These are phyloP conservation scores for Gymnoscelis rufifasciata DNA, from an alignment of 2,888 invertebrate genomes.

Conservation along the genomic window DNA sequence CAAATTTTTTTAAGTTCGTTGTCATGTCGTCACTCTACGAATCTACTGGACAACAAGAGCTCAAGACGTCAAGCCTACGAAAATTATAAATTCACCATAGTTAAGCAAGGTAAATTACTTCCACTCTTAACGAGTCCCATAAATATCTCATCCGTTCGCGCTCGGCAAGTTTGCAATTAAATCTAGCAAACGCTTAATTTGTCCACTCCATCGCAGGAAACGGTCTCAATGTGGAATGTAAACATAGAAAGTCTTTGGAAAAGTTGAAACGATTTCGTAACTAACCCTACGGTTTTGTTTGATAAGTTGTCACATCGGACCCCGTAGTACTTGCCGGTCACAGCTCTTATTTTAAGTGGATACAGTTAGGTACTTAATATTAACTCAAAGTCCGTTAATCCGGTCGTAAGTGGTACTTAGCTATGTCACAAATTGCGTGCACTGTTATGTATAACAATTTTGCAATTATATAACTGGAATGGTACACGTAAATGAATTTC, in stretches of 20 bases:
- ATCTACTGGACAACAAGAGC: no score
- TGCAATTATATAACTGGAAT: no score
- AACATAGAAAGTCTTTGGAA: slow-evolving; percentile 23
- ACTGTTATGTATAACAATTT: not conserved
- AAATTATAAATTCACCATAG: not conserved
- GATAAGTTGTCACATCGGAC: not conserved
- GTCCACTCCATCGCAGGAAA: slow-evolving; percentile 42
- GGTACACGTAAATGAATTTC: no score
- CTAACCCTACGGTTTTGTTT: not conserved
- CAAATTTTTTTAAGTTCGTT: no score
- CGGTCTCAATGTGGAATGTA: slow-evolving; percentile 29
- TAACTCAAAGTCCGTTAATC: not conserved
- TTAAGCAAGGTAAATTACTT: slow-evolving; percentile 20
- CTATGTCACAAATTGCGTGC: not conserved
- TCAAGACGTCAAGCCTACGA: no score
- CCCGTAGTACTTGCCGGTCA: no score
- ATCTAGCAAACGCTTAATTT: slow-evolving; percentile 35
- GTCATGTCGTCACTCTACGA: no score
- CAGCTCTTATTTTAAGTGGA: no score
- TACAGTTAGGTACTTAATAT: no score
- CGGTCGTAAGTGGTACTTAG: not conserved
- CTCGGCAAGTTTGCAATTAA: slow-evolving; percentile 40
- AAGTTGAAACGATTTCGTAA: slow-evolving; percentile 9
- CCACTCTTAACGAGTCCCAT: slow-evolving; percentile 19
- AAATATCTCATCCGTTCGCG: slow-evolving; percentile 30